These are phyloP conservation scores for Thelaira solivaga DNA, from an alignment of 2,888 invertebrate genomes.

Conservation along the genomic window DNA sequence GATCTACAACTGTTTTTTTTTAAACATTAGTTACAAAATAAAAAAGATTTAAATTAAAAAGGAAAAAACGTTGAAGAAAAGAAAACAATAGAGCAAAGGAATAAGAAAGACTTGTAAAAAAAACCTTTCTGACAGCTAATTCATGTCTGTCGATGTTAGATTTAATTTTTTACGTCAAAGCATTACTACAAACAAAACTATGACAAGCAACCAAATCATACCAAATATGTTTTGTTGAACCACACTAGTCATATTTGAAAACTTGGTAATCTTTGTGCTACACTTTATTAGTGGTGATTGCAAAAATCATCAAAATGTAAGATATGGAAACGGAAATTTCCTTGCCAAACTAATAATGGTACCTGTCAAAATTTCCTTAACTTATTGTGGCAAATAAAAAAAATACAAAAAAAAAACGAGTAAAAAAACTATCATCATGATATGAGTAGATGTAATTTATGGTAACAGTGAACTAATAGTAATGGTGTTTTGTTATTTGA, in stretches of 20 bases:
- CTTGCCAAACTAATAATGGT: constrained; percentile 75
- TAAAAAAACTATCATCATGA: constrained; percentile 37
- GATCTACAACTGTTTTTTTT: too few species aligned
- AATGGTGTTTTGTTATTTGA: constrained; percentile 17
- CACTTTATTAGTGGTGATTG: constrained; percentile 43
- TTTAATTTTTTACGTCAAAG: constrained; percentile 44
- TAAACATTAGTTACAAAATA: too few species aligned
- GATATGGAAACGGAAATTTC: constrained; percentile 66
- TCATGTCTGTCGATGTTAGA: constrained; percentile 43
- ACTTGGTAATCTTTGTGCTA: neutral
- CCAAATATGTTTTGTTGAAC: too few species aligned
- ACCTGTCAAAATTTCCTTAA: constrained; percentile 74
- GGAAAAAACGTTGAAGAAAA: too few species aligned
- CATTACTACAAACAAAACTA: neutral
- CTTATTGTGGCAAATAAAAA: constrained; percentile 51
- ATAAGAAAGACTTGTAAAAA: constrained; percentile 32
- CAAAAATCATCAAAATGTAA: constrained; percentile 53
- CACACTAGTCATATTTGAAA: neutral
- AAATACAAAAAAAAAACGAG: neutral
- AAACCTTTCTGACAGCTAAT: constrained; percentile 55
- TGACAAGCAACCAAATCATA: neutral
- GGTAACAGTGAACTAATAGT: constrained; percentile 31
- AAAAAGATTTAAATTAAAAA: too few species aligned
- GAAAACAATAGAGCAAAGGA: neutral
- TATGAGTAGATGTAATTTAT: constrained; percentile 28